Base-by-base conservation (phyloP, 1,140 invertebrate genomes). In the Musca domestica region DNA sequence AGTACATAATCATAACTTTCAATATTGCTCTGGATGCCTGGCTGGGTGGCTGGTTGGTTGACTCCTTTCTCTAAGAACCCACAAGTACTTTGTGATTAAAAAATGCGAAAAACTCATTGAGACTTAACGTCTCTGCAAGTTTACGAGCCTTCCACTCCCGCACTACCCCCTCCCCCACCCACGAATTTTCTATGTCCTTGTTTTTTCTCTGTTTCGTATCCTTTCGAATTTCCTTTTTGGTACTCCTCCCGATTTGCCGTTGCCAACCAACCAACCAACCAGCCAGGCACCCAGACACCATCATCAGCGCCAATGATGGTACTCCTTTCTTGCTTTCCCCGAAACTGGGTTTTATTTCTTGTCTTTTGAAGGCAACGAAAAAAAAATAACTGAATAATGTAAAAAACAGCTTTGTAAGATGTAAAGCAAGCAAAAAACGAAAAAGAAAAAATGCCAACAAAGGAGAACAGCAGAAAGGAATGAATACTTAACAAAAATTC, bases 1-100 rank as follows among this genome's bases (percentile, higher is more conserved):
- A 19, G 6, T 19, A 22, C 20, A 51, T 61, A 61, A 61, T 61
- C 56, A 61, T 61, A 61, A 61, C n/a, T 61, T 61, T 61, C 56
- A 61, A 61, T 61, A 58, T 30, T 20, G n/a, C 14, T 4, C 25
- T 19, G 23, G 23, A 15, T 19, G 12, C 10, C n/a, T n/a, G n/a
- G n/a, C 25, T 19, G 23, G 23, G 5, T 19, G 27, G 27, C 27
- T 30, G 27, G 22, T 41, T 25, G 6, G n/a, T 27, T 17, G 56
- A 30, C 27, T 61, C 27, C 56, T 34, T 61, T 41, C 34, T 41
- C 34, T 61, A 61, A 61, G 27, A 61, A 34, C 27, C 56, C 56
- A 61, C 56, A 61, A 61, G 56, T 61, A 19, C 56, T 61, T 34
- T 61, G 56, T 61, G 56, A 61, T 61, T 61, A 61, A 61, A 61